Percentiles rank a stretch among this genome's conserved stretches.
Evolutionary conservation across 92 coral and sea anemone genomes (phyloP).

Genomic region (Zoanthus sociatus): DNA sequence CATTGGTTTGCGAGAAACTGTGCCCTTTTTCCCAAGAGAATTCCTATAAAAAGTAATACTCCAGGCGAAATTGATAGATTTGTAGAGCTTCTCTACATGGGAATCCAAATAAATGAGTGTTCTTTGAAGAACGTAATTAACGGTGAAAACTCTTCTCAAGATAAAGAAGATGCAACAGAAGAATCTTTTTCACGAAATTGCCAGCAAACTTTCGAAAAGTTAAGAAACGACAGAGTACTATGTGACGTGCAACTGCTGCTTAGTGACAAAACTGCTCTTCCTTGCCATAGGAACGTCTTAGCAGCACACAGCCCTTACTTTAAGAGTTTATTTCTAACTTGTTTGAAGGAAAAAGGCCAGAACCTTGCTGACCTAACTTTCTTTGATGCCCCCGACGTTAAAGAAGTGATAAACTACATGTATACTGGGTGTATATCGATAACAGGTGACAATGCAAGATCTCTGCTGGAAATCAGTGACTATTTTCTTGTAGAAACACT

Average conservation of each 20-base stretch:
- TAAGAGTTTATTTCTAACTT: neutral
- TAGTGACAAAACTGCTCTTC: neutral
- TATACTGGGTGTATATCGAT: constrained; percentile 16
- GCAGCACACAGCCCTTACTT: constrained; percentile 42
- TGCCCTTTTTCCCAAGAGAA: neutral
- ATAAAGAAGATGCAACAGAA: neutral
- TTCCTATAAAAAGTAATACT: constrained; percentile 8
- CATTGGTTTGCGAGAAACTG: neutral
- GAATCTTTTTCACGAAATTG: neutral
- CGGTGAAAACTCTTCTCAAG: neutral
- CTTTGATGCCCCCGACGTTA: constrained; percentile 5
- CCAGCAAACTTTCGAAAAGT: constrained; percentile 5
- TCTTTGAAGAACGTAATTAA: neutral
- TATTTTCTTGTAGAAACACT: constrained; percentile 27
- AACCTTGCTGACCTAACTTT: constrained; percentile 18
- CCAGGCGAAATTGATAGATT: constrained; percentile 1
- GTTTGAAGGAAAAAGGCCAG: constrained; percentile 23
- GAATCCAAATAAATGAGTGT: constrained; percentile 8
- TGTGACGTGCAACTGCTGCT: constrained; percentile 16
- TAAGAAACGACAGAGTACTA: neutral
- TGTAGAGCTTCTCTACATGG: constrained; percentile 13
- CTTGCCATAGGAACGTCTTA: constrained; percentile 43
- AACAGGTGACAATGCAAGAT: neutral
- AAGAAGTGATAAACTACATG: constrained; percentile 28
- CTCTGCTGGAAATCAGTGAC: constrained; percentile 32